Evolutionary conservation across 2,888 invertebrate genomes (phyloP), one percentile per base, ranked within the genome.

Genomic region (Lithophane semibrunnea): DNA sequence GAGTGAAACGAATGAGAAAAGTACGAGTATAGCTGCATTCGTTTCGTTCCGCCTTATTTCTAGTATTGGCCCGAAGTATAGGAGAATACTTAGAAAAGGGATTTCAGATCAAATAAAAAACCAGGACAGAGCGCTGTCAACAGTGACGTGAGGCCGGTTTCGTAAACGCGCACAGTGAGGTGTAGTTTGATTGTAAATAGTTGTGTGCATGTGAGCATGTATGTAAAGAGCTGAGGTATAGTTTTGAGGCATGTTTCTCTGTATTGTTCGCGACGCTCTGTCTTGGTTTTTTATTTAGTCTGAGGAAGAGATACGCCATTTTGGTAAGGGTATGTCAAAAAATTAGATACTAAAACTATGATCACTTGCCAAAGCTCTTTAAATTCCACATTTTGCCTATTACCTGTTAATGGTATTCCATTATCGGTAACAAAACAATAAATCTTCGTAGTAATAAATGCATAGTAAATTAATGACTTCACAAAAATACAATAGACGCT

Each of bases 1-100:
- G 10, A 21, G 13, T 16, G 13, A 42, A 79, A 75, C 56, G 54
- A 78, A 73, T 9, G 56, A 18, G 16, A 47, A 24, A 18, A 49
- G 52, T 16, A 29, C 29, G 29, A 29, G 29, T 47, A 8, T 16
- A 60, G 29, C n/a, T 65, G 16, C 3, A 47, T 18, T 37, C 8
- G 18, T 24, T 66, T n/a, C n/a, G 2, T 5, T 2, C n/a, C 2
- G 9, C 52, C 9, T 56, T 24, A 37, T 37, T 16, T 52, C 18
- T 61, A 1, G 10, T 44, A 21, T 24, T 29, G 8, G 16, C 8
- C 9, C 13, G 29, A n/a, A n/a, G 10, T 65, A 29, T 70, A 29
- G 8, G 1, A 21, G 4, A 64, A 64, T n/a, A 44, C 1, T 9
- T 3, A 66, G 12, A 47, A 24, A 24, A 24, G 18, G 10, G 7